These are phyloP conservation scores for Aproaerema taeniolella DNA, from an alignment of 2,888 invertebrate species.

Conservation along the genomic window DNA sequence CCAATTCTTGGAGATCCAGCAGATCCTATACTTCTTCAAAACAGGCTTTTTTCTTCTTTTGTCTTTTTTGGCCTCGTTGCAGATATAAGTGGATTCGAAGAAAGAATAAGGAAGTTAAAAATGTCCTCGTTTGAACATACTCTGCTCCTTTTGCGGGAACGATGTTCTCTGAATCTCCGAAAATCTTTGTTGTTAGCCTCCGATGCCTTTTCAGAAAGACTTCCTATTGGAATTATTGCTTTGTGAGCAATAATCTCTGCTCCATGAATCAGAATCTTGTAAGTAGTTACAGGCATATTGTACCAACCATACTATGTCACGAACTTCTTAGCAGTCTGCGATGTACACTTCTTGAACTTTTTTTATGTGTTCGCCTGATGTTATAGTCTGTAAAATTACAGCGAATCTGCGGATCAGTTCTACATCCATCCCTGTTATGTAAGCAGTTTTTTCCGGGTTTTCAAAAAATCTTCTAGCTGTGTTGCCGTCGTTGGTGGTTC, in stretches of 20 bases:
- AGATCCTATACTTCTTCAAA: slow-evolving; percentile 1
- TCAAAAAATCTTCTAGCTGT: slow-evolving; percentile 17
- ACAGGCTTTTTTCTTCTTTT: slow-evolving; percentile 1
- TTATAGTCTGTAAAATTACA: slow-evolving; percentile 19
- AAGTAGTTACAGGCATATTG: slow-evolving; percentile 19
- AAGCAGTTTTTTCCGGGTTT: neutral
- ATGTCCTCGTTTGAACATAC: too few relatives aligned
- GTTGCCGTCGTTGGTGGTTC: slow-evolving; percentile 18
- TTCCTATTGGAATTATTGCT: slow-evolving; percentile 13
- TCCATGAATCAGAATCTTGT: slow-evolving; percentile 20
- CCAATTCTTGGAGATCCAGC: neutral
- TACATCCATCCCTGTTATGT: neutral
- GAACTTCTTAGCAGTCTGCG: slow-evolving; percentile 17
- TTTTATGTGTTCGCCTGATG: slow-evolving; percentile 14
- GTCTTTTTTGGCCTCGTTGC: neutral
- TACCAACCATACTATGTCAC: slow-evolving; percentile 20
- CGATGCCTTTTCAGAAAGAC: too few relatives aligned
- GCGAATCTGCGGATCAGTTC: slow-evolving; percentile 9
- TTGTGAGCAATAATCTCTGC: slow-evolving; percentile 19
- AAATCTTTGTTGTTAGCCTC: too few relatives aligned
- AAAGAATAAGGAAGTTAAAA: too few relatives aligned
- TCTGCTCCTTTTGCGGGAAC: too few relatives aligned
- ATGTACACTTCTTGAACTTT: slow-evolving; percentile 18
- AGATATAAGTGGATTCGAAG: too few relatives aligned
- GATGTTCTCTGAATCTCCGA: too few relatives aligned